A percentile compares a stretch with the other conserved stretches of the same genome.
phyloP scores from a whole-genome alignment of 2,888 invertebrate genomes.

The Thereva unica region DNA sequence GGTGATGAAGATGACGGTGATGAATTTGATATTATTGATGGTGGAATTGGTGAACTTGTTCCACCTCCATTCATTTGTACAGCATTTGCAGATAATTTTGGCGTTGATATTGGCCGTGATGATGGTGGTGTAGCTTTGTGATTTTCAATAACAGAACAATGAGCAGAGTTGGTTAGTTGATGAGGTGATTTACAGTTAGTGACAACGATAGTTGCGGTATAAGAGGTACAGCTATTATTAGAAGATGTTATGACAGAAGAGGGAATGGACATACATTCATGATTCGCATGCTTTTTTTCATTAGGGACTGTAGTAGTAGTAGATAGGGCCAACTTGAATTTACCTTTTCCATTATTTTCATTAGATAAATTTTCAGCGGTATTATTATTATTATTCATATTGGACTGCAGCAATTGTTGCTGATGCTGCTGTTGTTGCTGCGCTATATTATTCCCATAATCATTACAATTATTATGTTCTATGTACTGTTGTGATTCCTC shows the following conservation, averaged over 20 bases:
- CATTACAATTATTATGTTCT: conserved; percentile 14
- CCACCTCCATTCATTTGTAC: conserved; percentile 11
- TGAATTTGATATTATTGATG: neutral
- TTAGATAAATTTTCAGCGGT: conserved; percentile 7
- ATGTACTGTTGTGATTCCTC: conserved; percentile 40
- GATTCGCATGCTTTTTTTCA: conserved; percentile 27
- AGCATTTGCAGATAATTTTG: conserved; percentile 34
- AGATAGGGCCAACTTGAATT: conserved; percentile 15
- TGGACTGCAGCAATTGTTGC: conserved; percentile 14
- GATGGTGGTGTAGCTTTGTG: conserved; percentile 50
- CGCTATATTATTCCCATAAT: conserved; percentile 27
- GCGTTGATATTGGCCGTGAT: conserved; percentile 44
- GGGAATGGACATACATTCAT: conserved; percentile 21
- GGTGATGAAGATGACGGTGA: conserved; percentile 42
- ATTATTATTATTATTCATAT: neutral
- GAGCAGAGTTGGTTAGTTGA: conserved; percentile 25
- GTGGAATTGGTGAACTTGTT: conserved; percentile 11
- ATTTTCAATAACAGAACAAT: conserved; percentile 36
- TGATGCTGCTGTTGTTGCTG: conserved; percentile 26
- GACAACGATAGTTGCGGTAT: conserved; percentile 40
- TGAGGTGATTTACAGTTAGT: conserved; percentile 39
- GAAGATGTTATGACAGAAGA: conserved; percentile 31
- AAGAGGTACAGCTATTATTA: conserved; percentile 37
- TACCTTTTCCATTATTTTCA: conserved; percentile 24
- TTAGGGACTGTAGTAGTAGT: conserved; percentile 4